Base-by-base conservation (phyloP, 2,113 vertebrate genomes). In the Raphicerus campestris region DNA sequence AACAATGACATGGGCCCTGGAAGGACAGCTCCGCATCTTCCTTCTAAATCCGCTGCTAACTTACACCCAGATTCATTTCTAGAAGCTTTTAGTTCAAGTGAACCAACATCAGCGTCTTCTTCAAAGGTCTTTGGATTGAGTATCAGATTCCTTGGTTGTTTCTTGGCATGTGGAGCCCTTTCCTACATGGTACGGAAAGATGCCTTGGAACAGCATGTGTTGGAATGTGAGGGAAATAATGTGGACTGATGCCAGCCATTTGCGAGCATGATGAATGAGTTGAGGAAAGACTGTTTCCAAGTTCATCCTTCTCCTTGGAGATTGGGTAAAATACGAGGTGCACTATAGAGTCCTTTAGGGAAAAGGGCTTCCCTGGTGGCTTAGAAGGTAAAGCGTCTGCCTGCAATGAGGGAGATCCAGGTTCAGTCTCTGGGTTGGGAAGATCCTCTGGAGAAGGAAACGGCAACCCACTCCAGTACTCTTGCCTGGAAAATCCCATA, bases 281-380 rank as follows among this genome's bases (percentile, higher is more conserved):
- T 88, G n/a, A 83, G 87, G 56, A 95, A 78, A 89, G 10, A 26
- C 19, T 8, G 87, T 96, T 15, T 30, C 77, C 51, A 92, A 96
- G 53, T 95, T 98, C 89, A 98, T 66, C 20, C 42, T 96, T 97
- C 93, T 42, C 30, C 96, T 93, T 96, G 49, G 89, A 92, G 96
- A 63, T 11, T 89, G 45, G 91, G 49, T 94, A 70, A 78, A 87
- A 28, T 81, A 96, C 70, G 53, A 95, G 87, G 53, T 89, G 19
- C 4, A 70, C 63, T 60, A 58, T 70, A 22, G 17, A 96, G 61
- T 30, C 53, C n/a, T 60, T 63, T 94, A 81, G 56, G 75, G 88
- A 95, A 96, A 97, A 96, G 3, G 60, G 60, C 60, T 61, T 61
- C 6, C 60, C 28, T 61, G 14, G 14, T 61, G 60, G 14, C 28